Evolutionary conservation across 2,113 vertebrate genomes (phyloP).

Genomic region (Crotalus helleri): DNA sequence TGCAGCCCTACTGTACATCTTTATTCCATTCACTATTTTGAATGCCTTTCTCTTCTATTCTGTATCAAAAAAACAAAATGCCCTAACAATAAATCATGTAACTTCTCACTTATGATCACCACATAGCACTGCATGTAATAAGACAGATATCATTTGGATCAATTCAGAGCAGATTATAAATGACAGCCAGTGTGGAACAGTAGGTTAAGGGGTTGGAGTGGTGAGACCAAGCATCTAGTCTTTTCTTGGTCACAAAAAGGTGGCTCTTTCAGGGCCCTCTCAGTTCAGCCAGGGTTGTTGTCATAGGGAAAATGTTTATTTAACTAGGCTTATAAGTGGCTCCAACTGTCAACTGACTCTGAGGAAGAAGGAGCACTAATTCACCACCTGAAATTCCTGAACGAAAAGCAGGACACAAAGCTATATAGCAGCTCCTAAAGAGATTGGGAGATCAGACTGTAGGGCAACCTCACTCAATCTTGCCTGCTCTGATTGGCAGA

Average conservation of each 20-base stretch:
- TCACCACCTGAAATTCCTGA: too few species aligned
- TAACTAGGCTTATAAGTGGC: background rate
- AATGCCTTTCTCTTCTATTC: background rate
- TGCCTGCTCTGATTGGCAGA: background rate
- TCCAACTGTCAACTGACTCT: background rate
- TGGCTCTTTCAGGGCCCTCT: background rate
- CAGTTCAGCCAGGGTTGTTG: background rate
- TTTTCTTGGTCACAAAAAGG: background rate
- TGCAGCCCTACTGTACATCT: background rate
- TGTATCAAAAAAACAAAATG: background rate
- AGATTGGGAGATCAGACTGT: background rate
- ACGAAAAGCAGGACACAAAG: background rate
- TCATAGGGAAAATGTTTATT: background rate
- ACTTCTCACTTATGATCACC: background rate
- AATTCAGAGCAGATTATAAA: background rate
- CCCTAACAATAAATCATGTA: background rate
- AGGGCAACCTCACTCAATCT: background rate
- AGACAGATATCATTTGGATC: background rate
- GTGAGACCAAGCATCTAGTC: background rate
- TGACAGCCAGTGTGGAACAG: background rate
- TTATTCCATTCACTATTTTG: background rate
- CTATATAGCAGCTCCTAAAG: background rate
- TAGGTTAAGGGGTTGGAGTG: background rate
- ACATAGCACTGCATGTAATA: background rate
- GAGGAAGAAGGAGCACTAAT: background rate